Conservation (phyloP, 2,888 invertebrate species). For the Calameuta pallipes region DNA sequence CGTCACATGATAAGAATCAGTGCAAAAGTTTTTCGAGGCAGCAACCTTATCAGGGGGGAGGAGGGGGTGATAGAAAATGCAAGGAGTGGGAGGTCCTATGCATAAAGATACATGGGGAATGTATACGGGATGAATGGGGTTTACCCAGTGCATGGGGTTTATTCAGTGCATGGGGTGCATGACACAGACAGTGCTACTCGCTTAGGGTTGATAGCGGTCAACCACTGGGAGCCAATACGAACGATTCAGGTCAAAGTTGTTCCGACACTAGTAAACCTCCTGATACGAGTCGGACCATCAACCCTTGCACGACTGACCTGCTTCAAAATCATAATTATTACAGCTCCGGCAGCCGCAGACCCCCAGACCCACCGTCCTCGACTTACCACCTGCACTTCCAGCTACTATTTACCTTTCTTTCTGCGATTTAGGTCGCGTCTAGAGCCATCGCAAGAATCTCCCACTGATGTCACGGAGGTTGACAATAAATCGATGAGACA, state of each 20-base stretch:
- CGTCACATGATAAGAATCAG: no score
- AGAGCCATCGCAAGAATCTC: not conserved
- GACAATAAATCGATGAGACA: not conserved
- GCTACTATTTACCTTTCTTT: not conserved
- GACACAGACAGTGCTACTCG: slow-evolving; percentile 34
- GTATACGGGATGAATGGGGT: not conserved
- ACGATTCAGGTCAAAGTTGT: slow-evolving; percentile 61
- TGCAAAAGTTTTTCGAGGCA: no score
- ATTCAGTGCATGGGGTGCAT: slow-evolving; percentile 9
- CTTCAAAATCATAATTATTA: slow-evolving; percentile 44
- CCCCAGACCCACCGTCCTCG: not conserved
- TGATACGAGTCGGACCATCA: slow-evolving; percentile 39
- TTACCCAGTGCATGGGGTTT: not conserved
- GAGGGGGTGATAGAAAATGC: no score
- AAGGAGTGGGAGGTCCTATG: not conserved
- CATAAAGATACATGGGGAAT: not conserved
- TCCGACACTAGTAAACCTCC: slow-evolving; percentile 37
- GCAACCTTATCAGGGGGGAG: no score
- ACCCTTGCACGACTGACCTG: slow-evolving; percentile 48
- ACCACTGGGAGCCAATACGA: slow-evolving; percentile 43
- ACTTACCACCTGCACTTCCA: not conserved
- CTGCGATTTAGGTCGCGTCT: not conserved
- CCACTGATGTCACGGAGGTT: not conserved
- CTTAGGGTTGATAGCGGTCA: slow-evolving; percentile 44
- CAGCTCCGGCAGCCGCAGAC: slow-evolving; percentile 1